Conservation (phyloP, 2,888 invertebrate species). For the Sisyra nigra region DNA sequence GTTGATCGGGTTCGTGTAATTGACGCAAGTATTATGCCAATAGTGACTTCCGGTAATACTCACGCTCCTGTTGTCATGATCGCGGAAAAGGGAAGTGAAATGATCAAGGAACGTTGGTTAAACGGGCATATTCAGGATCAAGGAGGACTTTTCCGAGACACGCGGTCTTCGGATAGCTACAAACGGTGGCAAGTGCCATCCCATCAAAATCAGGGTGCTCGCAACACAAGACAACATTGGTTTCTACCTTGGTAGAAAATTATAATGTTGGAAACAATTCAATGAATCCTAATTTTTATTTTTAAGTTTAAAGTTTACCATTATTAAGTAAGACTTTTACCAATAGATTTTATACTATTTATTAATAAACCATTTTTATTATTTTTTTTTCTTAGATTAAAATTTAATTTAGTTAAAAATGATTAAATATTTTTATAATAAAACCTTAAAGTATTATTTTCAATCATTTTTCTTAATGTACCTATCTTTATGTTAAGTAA, state of each 20-base stretch:
- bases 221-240: not conserved
- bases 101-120: constrained; percentile 45
- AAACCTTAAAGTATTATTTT: not conserved
- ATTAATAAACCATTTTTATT: no score
- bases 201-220: not conserved
- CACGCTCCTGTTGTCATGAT: constrained; percentile 56
- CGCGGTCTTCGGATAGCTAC: constrained; percentile 3
- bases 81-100: constrained; percentile 46
- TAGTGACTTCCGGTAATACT: constrained; percentile 46
- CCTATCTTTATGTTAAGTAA: not conserved
- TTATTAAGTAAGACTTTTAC: not conserved
- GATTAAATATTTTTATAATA: no score
- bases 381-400: no score
- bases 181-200: not conserved
- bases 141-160: constrained; percentile 5
- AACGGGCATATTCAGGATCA: constrained; percentile 13
- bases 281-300: not conserved
- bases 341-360: no score
- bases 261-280: no score
- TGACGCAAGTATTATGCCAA: constrained; percentile 53
- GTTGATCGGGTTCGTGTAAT: constrained; percentile 47
- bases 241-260: not conserved
- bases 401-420: no score
- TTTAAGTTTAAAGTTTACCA: not conserved
- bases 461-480: not conserved